Conservation (phyloP, 2,113 vertebrate species). For the Zosterops borbonicus region DNA sequence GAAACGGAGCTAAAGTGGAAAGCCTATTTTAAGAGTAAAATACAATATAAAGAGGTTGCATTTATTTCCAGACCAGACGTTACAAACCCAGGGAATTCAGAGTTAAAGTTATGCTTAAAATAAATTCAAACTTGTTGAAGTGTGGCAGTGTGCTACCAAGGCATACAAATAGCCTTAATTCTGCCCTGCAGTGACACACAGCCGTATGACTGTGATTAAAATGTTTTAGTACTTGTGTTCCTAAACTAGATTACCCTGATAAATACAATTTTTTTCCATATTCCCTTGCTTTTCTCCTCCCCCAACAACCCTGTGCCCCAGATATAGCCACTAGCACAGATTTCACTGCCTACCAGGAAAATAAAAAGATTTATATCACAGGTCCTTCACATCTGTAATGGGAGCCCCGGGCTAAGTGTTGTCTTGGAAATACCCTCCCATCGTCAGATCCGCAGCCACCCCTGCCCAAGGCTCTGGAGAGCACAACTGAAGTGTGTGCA, state of each 20-base stretch:
- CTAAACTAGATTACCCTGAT: conserved; percentile 28
- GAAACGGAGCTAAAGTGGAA: background rate
- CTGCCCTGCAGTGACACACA: conserved; percentile 37
- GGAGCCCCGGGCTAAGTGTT: background rate
- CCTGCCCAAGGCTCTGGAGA: conserved; percentile 5
- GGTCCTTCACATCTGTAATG: background rate
- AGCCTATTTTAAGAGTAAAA: conserved; percentile 8
- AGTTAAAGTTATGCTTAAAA: conserved; percentile 45
- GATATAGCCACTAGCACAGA: background rate
- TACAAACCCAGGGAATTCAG: conserved; percentile 15
- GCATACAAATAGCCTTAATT: conserved; percentile 27
- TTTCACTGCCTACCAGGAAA: background rate
- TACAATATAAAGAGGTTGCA: background rate
- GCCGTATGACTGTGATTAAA: conserved; percentile 38
- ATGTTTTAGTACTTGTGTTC: conserved; percentile 23
- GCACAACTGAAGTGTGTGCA: background rate
- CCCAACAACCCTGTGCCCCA: background rate
- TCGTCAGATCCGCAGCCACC: background rate
- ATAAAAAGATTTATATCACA: background rate
- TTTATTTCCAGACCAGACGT: background rate
- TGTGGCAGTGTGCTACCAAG: conserved; percentile 28
- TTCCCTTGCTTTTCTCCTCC: background rate
- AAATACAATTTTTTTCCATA: conserved; percentile 22
- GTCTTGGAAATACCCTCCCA: conserved; percentile 28
- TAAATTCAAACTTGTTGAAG: conserved; percentile 37